Base-by-base conservation (phyloP, 2,888 invertebrate species). In the Tuta absoluta region DNA sequence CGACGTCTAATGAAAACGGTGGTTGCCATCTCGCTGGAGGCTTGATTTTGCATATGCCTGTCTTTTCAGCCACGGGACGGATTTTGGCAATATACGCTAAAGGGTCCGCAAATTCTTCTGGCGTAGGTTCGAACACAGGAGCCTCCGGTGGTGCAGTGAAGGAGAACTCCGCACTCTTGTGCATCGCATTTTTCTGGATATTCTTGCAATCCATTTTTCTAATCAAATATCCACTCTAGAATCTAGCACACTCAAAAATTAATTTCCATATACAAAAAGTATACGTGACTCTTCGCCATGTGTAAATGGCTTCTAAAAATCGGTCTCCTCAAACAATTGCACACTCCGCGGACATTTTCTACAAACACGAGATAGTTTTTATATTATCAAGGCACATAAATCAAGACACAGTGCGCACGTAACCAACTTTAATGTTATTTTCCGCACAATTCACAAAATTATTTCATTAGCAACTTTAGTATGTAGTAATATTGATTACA, bases 1-100 rank as follows among this genome's bases (percentile, higher is more conserved):
- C 94, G 64, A 95, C 93, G 86, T 96, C 94, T 72, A 96, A 93
- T 56, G 95, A 95, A 93, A 96, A 96, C 62, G 96, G 95, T 71
- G 96, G 95, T 77, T 95, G 94, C 95, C 95, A 96, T 71, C 93
- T 93, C 78, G 93, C 84, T 63, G 96, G 96, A 63, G 96, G 96
- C 75, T 93, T 93, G 75, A 96, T 95, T 92, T 95, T 95, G 79
- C 95, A 95, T 69, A 96, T 95, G 67, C 96, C 96, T 67, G 93
- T 93, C 83, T 93, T 93, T 81, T 95, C 95, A 12, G 95, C 96
- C 59, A 94, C 92, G 21, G 95, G 94, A 63, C 94, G 92, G 71
- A 96, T 95, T 89, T 95, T 95, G 48, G 93, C 93, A 65, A 96
- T 95, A 79, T 95, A 96, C 65, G 92, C 94, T 70, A 96, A 85